phyloP scores from a whole-genome alignment of 2,113 vertebrate genomes.

The Engraulis encrasicolus region DNA sequence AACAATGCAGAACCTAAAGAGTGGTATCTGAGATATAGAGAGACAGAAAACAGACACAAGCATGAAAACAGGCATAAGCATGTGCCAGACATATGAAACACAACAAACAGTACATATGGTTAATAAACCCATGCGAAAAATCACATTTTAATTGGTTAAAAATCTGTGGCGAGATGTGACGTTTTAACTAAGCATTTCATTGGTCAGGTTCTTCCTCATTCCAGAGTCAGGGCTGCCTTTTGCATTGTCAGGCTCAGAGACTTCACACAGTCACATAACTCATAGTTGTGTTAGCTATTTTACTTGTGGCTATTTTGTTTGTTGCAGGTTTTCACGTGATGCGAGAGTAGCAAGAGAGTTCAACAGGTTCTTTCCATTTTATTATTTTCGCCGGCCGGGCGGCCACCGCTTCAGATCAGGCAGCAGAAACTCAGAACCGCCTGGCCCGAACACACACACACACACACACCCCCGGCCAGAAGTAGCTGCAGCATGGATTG shows the following conservation, averaged over 20 bases:
- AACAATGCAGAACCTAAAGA: background rate
- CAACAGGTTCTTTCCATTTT: background rate
- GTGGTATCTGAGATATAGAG: background rate
- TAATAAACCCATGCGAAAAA: constrained; percentile 66
- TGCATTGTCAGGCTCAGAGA: constrained; percentile 63
- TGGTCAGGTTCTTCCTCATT: constrained; percentile 77
- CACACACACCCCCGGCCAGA: constrained; percentile 53
- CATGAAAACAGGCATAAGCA: background rate
- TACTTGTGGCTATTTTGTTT: background rate
- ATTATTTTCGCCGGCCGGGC: background rate
- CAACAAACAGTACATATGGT: constrained; percentile 59
- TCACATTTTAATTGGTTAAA: constrained; percentile 84
- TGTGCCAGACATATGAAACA: background rate
- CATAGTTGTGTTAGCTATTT: background rate
- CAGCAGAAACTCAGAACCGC: constrained; percentile 30
- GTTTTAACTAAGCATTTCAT: constrained; percentile 73
- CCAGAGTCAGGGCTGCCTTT: constrained; percentile 71
- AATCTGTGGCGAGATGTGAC: constrained; percentile 93
- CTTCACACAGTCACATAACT: constrained; percentile 2
- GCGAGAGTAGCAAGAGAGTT: no score
- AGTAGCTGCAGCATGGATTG: background rate
- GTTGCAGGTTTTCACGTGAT: no score
- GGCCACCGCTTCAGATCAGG: background rate
- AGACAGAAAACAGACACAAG: no score
- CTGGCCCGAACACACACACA: no score